These are phyloP conservation scores for Acanthornis magna DNA, from an alignment of 2,797 vertebrate species.

Conservation along the genomic window DNA sequence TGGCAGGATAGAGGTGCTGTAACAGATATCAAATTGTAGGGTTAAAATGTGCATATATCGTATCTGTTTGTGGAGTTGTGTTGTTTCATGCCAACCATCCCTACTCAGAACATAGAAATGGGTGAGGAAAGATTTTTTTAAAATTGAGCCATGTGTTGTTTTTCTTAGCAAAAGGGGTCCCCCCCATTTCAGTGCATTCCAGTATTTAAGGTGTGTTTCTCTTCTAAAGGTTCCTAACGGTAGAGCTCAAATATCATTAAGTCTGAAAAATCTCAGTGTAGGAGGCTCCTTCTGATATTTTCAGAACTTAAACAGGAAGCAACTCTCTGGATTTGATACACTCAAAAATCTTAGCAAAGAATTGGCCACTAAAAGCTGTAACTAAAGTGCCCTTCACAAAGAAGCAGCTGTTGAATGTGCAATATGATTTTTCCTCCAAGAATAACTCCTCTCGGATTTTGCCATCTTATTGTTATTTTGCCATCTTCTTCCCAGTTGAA, in stretches of 20 bases:
- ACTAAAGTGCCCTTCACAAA: not conserved
- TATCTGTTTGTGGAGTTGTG: not conserved
- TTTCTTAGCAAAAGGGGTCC: rapidly evolving
- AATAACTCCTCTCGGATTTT: not conserved
- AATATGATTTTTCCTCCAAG: not conserved
- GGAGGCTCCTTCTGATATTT: not conserved
- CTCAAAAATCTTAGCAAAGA: not conserved
- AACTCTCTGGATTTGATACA: not conserved
- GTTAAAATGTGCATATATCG: not conserved
- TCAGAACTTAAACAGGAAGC: not conserved
- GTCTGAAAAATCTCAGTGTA: not conserved
- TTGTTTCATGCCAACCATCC: not conserved
- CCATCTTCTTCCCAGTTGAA: not conserved
- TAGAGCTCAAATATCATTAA: not conserved
- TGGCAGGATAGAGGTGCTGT: not conserved
- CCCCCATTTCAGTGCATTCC: not conserved
- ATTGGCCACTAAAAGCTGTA: not conserved
- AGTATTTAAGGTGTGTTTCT: not conserved
- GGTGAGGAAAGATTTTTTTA: not conserved
- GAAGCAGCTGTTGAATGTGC: not conserved
- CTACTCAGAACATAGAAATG: not conserved
- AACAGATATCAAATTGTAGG: not conserved
- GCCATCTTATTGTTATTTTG: not conserved
- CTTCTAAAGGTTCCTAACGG: not conserved
- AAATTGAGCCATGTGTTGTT: not conserved